Evolutionary conservation across 2,113 vertebrate genomes (phyloP).

Genomic region (Salvator merianae): DNA sequence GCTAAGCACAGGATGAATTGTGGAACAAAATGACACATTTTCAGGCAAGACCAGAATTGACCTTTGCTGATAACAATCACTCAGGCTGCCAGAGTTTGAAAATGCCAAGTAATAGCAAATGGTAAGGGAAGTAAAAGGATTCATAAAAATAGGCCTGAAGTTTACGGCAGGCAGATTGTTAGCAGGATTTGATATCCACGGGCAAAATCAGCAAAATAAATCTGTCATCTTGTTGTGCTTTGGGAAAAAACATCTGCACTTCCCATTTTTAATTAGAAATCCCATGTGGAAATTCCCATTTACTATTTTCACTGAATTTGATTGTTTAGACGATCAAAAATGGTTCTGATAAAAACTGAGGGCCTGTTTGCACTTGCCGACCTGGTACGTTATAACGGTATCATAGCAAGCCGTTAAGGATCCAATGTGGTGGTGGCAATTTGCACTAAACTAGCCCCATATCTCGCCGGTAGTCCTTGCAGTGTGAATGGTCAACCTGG

Average conservation of each 20-base stretch:
- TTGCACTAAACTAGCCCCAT: too few relatives aligned
- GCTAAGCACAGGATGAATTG: background rate
- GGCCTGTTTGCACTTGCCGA: too few relatives aligned
- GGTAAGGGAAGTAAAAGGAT: conserved; percentile 24
- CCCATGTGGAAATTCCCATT: background rate
- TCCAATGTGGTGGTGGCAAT: too few relatives aligned
- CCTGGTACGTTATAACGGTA: too few relatives aligned
- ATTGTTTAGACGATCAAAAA: background rate
- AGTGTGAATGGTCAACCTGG: too few relatives aligned
- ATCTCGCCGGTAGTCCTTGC: too few relatives aligned
- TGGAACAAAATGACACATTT: conserved; percentile 18
- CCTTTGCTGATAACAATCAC: conserved; percentile 11
- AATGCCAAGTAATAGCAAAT: conserved; percentile 1
- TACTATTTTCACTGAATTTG: background rate
- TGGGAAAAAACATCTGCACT: background rate
- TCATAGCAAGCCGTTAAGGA: too few relatives aligned
- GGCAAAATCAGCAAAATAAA: conserved; percentile 19
- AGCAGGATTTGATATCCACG: background rate
- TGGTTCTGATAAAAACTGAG: background rate
- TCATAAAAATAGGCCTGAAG: background rate
- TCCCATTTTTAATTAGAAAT: background rate
- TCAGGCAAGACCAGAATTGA: conserved; percentile 36
- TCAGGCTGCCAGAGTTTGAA: conserved; percentile 28
- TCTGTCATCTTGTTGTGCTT: background rate
- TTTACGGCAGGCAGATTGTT: background rate